Percentiles rank a stretch among this genome's conserved stretches.
These are phyloP conservation scores for Apostichopus japonicus DNA, from an alignment of 35 echinoderm and acorn worm genomes.

Conservation along the genomic window DNA sequence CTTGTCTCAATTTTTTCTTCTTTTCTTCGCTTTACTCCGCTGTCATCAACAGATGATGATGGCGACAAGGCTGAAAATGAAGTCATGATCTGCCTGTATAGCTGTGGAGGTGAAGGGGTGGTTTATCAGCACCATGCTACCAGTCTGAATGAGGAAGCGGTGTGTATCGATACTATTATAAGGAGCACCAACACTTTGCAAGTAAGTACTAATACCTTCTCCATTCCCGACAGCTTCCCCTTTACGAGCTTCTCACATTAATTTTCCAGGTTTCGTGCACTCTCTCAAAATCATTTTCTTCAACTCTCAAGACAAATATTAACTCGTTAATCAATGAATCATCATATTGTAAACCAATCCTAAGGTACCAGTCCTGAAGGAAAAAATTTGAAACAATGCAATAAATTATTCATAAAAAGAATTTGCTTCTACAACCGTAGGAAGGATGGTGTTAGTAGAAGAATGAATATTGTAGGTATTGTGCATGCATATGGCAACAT, in stretches of 20 bases:
- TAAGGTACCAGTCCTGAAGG: no score
- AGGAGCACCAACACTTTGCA: conserved; percentile 70
- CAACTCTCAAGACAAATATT: no score
- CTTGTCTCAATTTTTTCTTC: no score
- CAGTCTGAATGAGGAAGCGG: conserved; percentile 66
- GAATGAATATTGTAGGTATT: no score
- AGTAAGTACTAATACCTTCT: conserved; percentile 20
- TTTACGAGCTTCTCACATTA: background rate
- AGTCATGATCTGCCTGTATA: conserved; percentile 64
- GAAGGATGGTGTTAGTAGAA: no score
- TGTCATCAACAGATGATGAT: background rate
- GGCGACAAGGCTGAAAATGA: background rate
- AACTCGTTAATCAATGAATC: no score
- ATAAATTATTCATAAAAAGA: no score
- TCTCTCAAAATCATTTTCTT: no score
- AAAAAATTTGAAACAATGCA: no score
- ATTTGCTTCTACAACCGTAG: no score
- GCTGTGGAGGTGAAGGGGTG: conserved; percentile 97
- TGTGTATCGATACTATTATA: conserved; percentile 67
- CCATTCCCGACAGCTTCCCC: background rate
- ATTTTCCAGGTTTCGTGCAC: background rate
- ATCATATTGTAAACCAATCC: no score
- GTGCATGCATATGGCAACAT: no score
- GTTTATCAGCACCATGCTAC: conserved; percentile 88
- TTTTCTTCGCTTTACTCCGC: background rate